A percentile compares a stretch with the other conserved stretches of the same genome.
Conservation (phyloP, 1,140 invertebrate species). For the Metaphire vulgaris region DNA sequence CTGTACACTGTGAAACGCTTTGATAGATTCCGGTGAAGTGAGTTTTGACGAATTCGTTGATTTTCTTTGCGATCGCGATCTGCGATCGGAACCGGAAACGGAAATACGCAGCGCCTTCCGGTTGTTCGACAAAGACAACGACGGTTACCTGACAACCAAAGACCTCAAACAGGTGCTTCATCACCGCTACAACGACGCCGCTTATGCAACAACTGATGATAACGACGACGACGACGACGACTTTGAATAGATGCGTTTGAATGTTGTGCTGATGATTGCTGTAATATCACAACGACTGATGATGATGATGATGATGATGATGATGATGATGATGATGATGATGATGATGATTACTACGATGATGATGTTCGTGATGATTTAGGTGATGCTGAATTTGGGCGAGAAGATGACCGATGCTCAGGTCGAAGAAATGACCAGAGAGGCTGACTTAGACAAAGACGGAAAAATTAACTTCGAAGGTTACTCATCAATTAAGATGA, state of each 20-base stretch:
- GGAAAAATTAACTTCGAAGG: constrained; percentile 28
- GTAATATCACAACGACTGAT: too few species aligned
- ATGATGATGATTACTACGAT: neutral
- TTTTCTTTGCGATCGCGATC: neutral
- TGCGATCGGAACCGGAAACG: neutral
- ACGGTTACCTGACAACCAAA: neutral
- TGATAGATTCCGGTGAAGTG: neutral
- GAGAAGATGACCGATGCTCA: constrained; percentile 97
- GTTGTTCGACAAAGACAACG: neutral
- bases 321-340: neutral
- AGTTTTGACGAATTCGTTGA: neutral
- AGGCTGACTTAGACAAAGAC: constrained; percentile 88
- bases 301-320: neutral
- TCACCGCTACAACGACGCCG: neutral
- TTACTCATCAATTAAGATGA: too few species aligned
- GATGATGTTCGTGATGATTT: neutral
- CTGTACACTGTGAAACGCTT: too few species aligned
- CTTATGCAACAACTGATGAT: neutral
- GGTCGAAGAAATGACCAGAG: constrained; percentile 95
- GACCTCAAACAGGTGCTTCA: neutral
- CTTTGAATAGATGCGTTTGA: too few species aligned
- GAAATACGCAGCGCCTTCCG: neutral
- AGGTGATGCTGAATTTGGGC: constrained; percentile 67
- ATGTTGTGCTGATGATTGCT: too few species aligned
- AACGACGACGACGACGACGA: neutral